Evolutionary conservation across 2,888 invertebrate genomes (phyloP), one percentile per base, ranked within the genome.

Genomic region (Aspidapion aeneum): DNA sequence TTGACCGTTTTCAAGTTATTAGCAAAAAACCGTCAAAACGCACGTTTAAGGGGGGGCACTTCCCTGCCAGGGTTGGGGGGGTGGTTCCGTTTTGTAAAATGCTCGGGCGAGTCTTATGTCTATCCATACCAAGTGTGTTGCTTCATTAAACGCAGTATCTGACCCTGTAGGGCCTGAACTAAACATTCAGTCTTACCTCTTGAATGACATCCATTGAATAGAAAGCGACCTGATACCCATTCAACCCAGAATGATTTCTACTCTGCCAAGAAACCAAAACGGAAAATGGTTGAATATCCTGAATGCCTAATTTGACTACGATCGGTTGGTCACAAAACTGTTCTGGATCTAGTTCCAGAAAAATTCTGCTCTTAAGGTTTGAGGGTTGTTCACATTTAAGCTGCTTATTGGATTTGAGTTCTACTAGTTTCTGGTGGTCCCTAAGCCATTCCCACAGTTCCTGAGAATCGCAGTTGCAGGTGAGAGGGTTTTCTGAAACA

Each of bases 401-500:
- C 67, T 85, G 82, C 65, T 82, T 79, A 71, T 84, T 83, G 69
- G 85, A 84, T 54, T 69, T 73, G 61, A 77, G 77, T 51, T 60
- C 58, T 21, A 90, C 82, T 63, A 90, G 84, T 81, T 94, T 93
- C 74, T 89, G 87, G 82, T 96, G 93, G 78, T 93, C 91, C 75
- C 92, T 85, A 77, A 96, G 84, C 96, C 95, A 96, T 81, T 90
- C 91, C 93, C 96, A 94, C 57, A 94, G 85, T 77, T 93, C 92
- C 80, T 94, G 91, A 64, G 94, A 88, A 77, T 94, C 93, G 79
- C 96, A 96, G 75, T 89, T 91, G 80, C 96, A 96, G 68, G 90
- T 88, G 72, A 96, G 82, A 55, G 96, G 95, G 81, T 96, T 96
- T 76, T 92, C 94, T 93, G 85, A 9, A 74, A 75, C 66, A 55